Evolutionary conservation across 2,113 vertebrate species (phyloP).

Genomic region (Indicator maculatus): DNA sequence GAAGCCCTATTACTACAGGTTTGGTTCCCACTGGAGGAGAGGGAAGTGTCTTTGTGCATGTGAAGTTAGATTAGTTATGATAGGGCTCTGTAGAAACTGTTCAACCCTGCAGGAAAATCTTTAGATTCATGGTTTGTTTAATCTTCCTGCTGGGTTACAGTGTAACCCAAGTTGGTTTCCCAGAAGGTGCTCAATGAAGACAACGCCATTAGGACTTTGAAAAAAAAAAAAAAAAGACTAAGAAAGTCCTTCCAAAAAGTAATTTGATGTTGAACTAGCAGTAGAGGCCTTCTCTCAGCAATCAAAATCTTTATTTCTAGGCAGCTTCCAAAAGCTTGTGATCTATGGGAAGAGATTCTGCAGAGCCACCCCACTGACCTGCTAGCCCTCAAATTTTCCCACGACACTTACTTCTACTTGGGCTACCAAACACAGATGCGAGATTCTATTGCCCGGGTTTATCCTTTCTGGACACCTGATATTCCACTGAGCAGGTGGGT

Average conservation of each 20-base stretch:
- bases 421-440: slow-evolving; percentile 85
- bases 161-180: background rate
- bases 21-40: background rate
- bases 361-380: slow-evolving; percentile 89
- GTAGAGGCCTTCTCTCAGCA: background rate
- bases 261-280: background rate
- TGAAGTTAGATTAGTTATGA: background rate
- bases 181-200: background rate
- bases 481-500: slow-evolving; percentile 85
- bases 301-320: slow-evolving; percentile 68
- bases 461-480: slow-evolving; percentile 88
- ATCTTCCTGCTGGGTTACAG: background rate
- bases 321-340: slow-evolving; percentile 80
- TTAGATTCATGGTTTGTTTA: background rate
- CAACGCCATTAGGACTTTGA: background rate
- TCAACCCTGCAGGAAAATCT: background rate
- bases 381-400: slow-evolving; percentile 90
- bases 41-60: background rate
- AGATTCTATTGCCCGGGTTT: slow-evolving; percentile 87
- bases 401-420: slow-evolving; percentile 89
- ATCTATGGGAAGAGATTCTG: slow-evolving; percentile 89
- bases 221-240: background rate
- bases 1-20: background rate
- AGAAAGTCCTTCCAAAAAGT: background rate
- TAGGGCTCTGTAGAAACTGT: background rate